phyloP scores from a whole-genome alignment of 2,113 vertebrate species.

The Hippocampus comes region DNA sequence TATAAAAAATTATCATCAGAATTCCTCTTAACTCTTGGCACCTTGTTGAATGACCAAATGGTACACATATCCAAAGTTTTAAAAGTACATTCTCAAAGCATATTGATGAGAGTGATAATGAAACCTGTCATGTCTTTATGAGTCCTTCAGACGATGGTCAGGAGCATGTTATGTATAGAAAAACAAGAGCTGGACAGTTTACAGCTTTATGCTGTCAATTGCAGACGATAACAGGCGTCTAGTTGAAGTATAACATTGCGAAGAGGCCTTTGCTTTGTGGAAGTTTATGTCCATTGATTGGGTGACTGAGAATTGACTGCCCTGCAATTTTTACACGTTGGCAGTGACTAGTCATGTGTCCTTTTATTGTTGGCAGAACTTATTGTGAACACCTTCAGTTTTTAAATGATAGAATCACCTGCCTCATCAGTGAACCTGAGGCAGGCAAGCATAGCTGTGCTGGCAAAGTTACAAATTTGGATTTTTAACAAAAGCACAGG shows the following conservation, averaged over 20 bases:
- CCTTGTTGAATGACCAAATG: too few relatives aligned
- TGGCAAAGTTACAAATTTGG: not conserved
- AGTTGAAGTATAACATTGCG: too few relatives aligned
- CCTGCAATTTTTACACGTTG: not conserved
- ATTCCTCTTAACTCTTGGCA: not conserved
- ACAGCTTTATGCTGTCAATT: too few relatives aligned
- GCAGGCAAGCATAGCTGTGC: too few relatives aligned
- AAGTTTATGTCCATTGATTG: too few relatives aligned
- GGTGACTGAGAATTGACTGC: not conserved
- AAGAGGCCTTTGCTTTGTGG: too few relatives aligned
- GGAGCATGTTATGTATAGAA: too few relatives aligned
- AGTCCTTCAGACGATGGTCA: conserved; percentile 49
- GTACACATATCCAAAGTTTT: conserved; percentile 35
- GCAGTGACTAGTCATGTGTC: not conserved
- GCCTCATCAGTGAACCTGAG: not conserved
- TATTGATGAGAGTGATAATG: conserved; percentile 65
- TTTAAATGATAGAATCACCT: not conserved
- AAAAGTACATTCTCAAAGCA: conserved; percentile 71
- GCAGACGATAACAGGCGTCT: too few relatives aligned
- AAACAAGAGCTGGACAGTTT: too few relatives aligned
- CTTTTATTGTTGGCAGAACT: not conserved
- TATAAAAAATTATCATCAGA: not conserved
- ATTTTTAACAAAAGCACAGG: not conserved
- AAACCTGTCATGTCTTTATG: conserved; percentile 62
- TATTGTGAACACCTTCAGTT: not conserved